Conservation (phyloP, 2,888 invertebrate species). For the Atethmia centrago region DNA sequence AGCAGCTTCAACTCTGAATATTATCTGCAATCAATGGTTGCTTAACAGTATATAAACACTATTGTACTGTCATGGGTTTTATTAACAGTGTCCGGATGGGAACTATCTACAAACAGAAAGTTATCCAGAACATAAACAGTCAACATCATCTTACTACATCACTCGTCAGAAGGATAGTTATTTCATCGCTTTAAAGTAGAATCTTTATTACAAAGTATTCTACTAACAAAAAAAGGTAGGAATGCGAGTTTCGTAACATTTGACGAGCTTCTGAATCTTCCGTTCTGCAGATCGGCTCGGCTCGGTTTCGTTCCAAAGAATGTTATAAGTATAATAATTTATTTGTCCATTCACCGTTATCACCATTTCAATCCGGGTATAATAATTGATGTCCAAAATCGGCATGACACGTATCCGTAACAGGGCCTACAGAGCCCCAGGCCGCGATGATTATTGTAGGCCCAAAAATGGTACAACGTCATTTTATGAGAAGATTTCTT, state of each 20-base stretch:
- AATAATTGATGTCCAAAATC: slow-evolving; percentile 55
- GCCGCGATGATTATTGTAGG: slow-evolving; percentile 19
- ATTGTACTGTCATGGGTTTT: neutral
- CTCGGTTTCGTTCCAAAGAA: slow-evolving; percentile 36
- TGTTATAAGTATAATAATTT: slow-evolving; percentile 39
- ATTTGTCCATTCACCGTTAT: slow-evolving; percentile 37
- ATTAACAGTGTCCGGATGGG: neutral
- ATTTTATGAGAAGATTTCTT: slow-evolving; percentile 15
- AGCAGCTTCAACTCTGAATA: neutral
- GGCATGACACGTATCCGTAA: slow-evolving; percentile 34
- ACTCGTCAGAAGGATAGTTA: too few relatives aligned
- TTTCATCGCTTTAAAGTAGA: neutral
- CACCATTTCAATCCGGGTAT: slow-evolving; percentile 18
- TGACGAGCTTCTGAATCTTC: neutral
- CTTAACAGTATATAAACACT: neutral
- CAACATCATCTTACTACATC: too few relatives aligned
- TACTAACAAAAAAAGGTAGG: neutral
- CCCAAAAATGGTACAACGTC: slow-evolving; percentile 43
- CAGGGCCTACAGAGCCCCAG: slow-evolving; percentile 36
- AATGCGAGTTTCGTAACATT: slow-evolving; percentile 33
- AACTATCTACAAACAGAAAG: neutral
- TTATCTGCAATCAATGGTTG: neutral
- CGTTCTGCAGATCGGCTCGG: neutral
- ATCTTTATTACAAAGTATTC: neutral
- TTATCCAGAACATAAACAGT: neutral